These are phyloP conservation scores for Leucoraja ocellata DNA, from an alignment of 2,797 vertebrate species.

Conservation along the genomic window DNA sequence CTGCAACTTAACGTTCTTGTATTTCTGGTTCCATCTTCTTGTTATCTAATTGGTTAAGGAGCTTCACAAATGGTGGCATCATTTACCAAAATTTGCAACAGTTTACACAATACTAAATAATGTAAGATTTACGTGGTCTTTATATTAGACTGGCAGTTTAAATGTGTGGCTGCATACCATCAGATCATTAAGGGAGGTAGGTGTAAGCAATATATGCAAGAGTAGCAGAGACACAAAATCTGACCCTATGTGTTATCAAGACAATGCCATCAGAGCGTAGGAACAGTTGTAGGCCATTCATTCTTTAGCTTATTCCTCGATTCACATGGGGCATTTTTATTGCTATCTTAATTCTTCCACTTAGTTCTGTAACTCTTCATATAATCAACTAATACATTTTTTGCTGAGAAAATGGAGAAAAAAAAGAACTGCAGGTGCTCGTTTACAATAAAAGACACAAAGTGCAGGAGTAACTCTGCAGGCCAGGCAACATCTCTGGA, in stretches of 20 bases:
- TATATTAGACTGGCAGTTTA: neutral
- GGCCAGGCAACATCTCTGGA: too few relatives aligned
- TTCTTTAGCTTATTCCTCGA: too few relatives aligned
- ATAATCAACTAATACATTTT: too few relatives aligned
- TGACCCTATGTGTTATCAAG: neutral
- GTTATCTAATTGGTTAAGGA: too few relatives aligned
- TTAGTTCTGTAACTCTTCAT: neutral
- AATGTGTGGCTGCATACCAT: neutral
- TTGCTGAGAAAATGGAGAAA: too few relatives aligned
- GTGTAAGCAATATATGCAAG: neutral
- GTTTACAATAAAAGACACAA: too few relatives aligned
- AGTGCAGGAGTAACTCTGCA: too few relatives aligned
- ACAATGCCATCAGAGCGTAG: neutral
- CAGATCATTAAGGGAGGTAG: neutral
- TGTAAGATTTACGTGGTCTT: neutral
- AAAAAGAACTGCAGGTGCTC: too few relatives aligned
- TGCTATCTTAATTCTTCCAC: neutral
- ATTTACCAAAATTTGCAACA: neutral
- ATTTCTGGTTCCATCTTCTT: too few relatives aligned
- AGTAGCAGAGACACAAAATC: neutral
- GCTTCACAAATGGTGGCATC: neutral
- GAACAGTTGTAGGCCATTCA: too few relatives aligned
- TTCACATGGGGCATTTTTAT: too few relatives aligned
- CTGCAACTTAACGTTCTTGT: too few relatives aligned
- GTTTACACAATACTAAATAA: neutral